Evolutionary conservation across 2,113 vertebrate genomes (phyloP).

Genomic region (Sclerurus mexicanus): DNA sequence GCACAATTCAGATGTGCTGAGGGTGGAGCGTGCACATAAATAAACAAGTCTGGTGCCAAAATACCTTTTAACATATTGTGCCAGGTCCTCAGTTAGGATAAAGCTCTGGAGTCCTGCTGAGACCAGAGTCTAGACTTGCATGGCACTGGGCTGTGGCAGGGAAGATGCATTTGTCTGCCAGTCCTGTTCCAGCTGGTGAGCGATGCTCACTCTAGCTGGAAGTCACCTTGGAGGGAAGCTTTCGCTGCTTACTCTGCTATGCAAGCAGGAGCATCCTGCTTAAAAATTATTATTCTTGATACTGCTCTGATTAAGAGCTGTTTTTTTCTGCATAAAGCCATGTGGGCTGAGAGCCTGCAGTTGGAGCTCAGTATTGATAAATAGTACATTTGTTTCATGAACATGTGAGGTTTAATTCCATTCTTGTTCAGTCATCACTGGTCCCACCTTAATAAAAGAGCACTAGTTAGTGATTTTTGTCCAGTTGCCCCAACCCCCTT

Average conservation of each 20-base stretch:
- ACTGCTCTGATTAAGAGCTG: background rate
- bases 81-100: background rate
- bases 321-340: background rate
- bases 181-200: background rate
- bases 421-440: background rate
- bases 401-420: background rate
- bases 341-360: background rate
- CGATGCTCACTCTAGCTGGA: background rate
- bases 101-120: background rate
- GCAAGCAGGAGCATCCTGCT: background rate
- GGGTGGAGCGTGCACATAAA: background rate
- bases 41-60: background rate
- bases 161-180: background rate
- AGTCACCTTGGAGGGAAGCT: slow-evolving; percentile 47
- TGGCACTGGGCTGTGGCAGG: background rate
- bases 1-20: background rate
- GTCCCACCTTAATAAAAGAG: background rate
- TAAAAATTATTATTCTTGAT: background rate
- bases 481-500: background rate
- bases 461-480: background rate
- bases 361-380: background rate
- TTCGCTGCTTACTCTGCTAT: background rate
- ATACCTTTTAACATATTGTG: background rate
- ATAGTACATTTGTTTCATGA: background rate
- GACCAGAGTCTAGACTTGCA: background rate